Percentiles rank a stretch among this genome's conserved stretches.
Conservation (phyloP, 92 coral and sea anemone genomes). For the Umimayanthus chanpuru region DNA sequence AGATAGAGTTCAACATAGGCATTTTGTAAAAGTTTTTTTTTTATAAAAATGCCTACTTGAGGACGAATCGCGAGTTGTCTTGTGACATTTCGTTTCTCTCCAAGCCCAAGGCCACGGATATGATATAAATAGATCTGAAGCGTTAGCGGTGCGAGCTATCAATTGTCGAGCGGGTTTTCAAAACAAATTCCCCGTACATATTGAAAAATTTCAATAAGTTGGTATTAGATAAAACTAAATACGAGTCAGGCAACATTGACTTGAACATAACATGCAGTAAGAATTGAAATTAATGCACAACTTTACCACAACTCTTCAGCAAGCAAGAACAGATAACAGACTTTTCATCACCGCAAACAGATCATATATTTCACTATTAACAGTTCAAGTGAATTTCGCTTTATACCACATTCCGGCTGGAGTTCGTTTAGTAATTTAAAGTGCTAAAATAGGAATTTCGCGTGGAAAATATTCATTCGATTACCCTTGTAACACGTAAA, state of each 20-base stretch:
- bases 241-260: slow-evolving; percentile 1
- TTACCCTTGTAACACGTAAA: background rate
- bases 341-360: slow-evolving; percentile 38
- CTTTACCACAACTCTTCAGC: background rate
- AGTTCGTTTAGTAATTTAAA: slow-evolving; percentile 30
- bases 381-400: slow-evolving; percentile 7
- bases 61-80: background rate
- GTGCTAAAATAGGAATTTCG: background rate
- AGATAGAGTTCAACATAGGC: slow-evolving; percentile 23
- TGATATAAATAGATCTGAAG: slow-evolving; percentile 38
- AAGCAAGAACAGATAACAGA: slow-evolving; percentile 12
- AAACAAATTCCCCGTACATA: slow-evolving; percentile 3
- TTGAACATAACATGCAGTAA: background rate
- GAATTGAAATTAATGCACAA: background rate
- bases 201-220: slow-evolving; percentile 21
- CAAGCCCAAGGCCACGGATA: slow-evolving; percentile 33
- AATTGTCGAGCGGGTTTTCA: slow-evolving; percentile 7
- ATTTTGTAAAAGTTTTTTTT: background rate
- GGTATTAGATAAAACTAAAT: slow-evolving; percentile 13
- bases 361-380: slow-evolving; percentile 36
- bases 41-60: background rate
- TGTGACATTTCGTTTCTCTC: background rate
- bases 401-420: slow-evolving; percentile 18
- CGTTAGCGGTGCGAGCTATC: slow-evolving; percentile 22
- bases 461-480: slow-evolving; percentile 20